These are phyloP conservation scores for Netelia fuscicornis DNA, from an alignment of 2,888 invertebrate species.

Conservation along the genomic window DNA sequence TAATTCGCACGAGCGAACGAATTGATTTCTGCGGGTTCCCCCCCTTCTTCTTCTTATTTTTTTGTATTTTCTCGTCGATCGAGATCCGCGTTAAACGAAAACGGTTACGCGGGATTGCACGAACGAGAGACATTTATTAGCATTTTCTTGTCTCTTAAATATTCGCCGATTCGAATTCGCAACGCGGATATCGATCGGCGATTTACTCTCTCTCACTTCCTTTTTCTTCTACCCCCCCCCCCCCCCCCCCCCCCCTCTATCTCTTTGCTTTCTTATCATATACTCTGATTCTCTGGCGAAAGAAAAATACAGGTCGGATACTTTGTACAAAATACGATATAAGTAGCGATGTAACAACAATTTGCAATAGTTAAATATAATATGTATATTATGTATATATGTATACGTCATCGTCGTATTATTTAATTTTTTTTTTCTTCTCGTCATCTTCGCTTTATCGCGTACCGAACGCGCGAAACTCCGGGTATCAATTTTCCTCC, in stretches of 20 bases:
- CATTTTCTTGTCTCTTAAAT: neutral
- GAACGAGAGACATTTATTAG: conserved; percentile 6
- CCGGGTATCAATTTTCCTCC: conserved; percentile 44
- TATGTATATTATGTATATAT: conserved; percentile 76
- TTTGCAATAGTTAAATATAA: conserved; percentile 84
- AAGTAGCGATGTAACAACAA: conserved; percentile 84
- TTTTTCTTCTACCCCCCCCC: conserved; percentile 52
- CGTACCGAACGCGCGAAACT: conserved; percentile 42
- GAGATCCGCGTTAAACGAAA: conserved; percentile 34
- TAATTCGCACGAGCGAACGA: conserved; percentile 51
- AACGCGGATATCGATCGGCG: conserved; percentile 56
- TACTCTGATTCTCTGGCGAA: conserved; percentile 76
- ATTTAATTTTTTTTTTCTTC: conserved; percentile 46
- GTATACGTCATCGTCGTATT: conserved; percentile 67
- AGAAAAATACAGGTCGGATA: conserved; percentile 80
- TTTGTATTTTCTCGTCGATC: neutral
- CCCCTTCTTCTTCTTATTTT: no score
- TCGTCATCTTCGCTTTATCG: conserved; percentile 35
- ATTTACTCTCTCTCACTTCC: conserved; percentile 55
- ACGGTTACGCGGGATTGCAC: neutral
- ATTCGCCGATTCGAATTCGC: conserved; percentile 7
- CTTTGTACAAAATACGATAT: conserved; percentile 84
- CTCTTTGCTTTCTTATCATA: conserved; percentile 69
- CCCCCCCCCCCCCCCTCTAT: conserved; percentile 51
- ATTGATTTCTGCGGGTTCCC: neutral